A percentile compares a stretch with the other conserved stretches of the same genome.
phyloP scores from a whole-genome alignment of 2,888 invertebrate genomes.

The Melinaea marsaeus region DNA sequence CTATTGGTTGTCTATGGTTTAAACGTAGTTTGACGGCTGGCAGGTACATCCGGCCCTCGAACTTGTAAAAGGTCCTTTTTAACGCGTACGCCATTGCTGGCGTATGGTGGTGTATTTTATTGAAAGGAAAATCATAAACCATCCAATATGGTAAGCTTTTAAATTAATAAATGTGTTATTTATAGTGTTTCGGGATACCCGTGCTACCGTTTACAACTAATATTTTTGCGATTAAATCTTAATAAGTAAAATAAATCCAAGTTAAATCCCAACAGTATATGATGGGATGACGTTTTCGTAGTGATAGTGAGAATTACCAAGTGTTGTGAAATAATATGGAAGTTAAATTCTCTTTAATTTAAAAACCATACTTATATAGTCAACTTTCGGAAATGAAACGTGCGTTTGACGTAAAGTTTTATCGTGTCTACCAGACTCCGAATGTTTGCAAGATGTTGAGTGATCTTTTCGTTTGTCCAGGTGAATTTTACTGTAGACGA shows the following conservation, averaged over 20 bases:
- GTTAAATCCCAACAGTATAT: conserved; percentile 53
- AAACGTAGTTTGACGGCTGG: conserved; percentile 48
- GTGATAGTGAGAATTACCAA: conserved; percentile 48
- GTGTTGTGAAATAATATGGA: conserved; percentile 38
- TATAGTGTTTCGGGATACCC: conserved; percentile 49
- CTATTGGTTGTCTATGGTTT: conserved; percentile 47
- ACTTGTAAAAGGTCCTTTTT: conserved; percentile 76
- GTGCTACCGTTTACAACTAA: conserved; percentile 44
- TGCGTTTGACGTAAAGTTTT: conserved; percentile 46
- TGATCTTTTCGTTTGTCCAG: conserved; percentile 78
- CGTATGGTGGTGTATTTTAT: conserved; percentile 86
- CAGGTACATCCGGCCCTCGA: conserved; percentile 60
- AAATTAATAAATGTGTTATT: conserved; percentile 49
- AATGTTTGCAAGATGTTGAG: conserved; percentile 49
- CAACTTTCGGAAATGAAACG: conserved; percentile 45
- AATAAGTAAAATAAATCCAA: conserved; percentile 40
- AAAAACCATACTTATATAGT: conserved; percentile 1
- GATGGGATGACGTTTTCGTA: conserved; percentile 69
- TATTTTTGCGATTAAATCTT: conserved; percentile 55
- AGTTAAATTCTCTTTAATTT: conserved; percentile 14
- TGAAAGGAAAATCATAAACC: conserved; percentile 86
- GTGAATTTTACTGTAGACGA: conserved; percentile 99
- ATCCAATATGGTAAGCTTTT: conserved; percentile 88
- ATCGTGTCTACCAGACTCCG: conserved; percentile 48
- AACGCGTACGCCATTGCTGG: conserved; percentile 92